phyloP scores from a whole-genome alignment of 2,888 invertebrate genomes.

The Liposcelis brunnea region DNA sequence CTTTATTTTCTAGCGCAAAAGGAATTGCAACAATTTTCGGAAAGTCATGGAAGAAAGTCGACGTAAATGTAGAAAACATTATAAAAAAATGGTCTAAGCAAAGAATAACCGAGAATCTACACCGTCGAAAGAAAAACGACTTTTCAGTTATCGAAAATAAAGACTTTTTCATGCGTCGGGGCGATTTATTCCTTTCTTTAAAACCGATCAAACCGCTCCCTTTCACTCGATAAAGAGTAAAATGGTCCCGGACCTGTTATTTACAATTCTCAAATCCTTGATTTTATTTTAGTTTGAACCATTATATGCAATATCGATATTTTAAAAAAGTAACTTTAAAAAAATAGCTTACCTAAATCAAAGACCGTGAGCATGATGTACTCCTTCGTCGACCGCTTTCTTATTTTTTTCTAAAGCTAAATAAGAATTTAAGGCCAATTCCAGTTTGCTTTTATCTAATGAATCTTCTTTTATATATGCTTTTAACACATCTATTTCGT shows the following conservation, averaged over 20 bases:
- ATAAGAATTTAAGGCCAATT: conserved; percentile 51
- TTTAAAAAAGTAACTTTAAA: too few species aligned
- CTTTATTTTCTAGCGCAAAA: background rate
- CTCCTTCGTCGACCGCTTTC: conserved; percentile 38
- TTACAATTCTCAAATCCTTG: too few species aligned
- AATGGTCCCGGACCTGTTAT: too few species aligned
- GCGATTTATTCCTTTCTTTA: too few species aligned
- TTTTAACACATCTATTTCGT: conserved; percentile 33
- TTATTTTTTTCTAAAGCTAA: conserved; percentile 36
- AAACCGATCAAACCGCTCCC: too few species aligned
- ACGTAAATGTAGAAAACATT: background rate
- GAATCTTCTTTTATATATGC: conserved; percentile 43
- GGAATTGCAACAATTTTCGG: background rate
- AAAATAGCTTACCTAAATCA: too few species aligned
- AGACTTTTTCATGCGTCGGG: too few species aligned
- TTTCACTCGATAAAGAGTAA: too few species aligned
- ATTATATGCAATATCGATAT: too few species aligned
- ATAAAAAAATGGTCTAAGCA: background rate
- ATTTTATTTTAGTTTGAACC: too few species aligned
- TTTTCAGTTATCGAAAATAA: too few species aligned
- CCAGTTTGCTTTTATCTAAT: conserved; percentile 46
- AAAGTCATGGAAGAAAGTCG: background rate
- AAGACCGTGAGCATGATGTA: conserved; percentile 48
- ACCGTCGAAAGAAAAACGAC: too few species aligned
- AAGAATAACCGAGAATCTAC: background rate